Base-by-base conservation (phyloP, 2,113 vertebrate genomes). In the Pygoscelis adeliae region DNA sequence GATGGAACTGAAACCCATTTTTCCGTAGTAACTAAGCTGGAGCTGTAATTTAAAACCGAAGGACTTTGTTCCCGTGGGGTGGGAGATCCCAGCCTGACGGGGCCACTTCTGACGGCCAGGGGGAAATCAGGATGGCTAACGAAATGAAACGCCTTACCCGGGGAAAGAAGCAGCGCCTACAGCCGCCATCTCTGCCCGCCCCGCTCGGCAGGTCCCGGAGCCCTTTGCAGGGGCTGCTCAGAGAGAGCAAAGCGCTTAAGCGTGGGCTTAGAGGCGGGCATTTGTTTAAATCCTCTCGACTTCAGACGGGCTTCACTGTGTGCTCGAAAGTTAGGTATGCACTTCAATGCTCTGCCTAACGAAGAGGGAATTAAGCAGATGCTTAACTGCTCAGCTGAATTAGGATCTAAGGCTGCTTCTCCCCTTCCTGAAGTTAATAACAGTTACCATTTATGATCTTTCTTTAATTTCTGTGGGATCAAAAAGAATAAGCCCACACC, bases 141-240 rank as follows among this genome's bases (percentile, higher is more conserved):
- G 4, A 44, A 80, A 47, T 0, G 3, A 34, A 40, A 16, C 0
- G 0, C 34, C 34, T 11, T 10, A 18, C 11, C 32, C 3, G 0
- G 38, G 47, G 21, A 61, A 40, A 67, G 44, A 15, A 65, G 27
- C 1, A 3, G 83, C 0, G 1, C 47, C 67, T 50, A 6, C 17
- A 63, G 72, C 67, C 8, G 1, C 38, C 21, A 3, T 5, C 32
- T 30, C 40, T 15, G 22, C 53, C 46, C 5, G 2, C 27, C 34
- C 44, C 0, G 3, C 13, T 15, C 9, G 0, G 44, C 59, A 11
- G 29, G 73, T 23, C 93, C 23, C 2, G 1, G 7, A 49, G 65
- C 65, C 70, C 76, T 67, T 59, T 10, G 49, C 29, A 25, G 44
- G 55, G 47, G 25, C 40, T 83, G 44, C 49, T 89, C 13, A 6